Conservation (phyloP, 2,797 vertebrate species). For the Amazonetta brasiliensis region DNA sequence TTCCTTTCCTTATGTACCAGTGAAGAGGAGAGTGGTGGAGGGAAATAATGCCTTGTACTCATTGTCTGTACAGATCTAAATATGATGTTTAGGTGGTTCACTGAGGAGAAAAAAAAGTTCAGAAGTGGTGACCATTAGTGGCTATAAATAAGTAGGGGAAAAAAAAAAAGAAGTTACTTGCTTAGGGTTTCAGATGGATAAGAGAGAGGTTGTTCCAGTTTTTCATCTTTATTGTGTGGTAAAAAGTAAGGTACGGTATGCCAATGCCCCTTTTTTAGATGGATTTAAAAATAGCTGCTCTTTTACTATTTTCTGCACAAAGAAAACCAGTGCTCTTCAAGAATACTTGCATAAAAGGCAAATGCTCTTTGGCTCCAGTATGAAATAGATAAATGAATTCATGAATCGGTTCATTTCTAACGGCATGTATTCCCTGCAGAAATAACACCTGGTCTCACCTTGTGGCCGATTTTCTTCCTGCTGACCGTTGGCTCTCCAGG, state of each 20-base stretch:
- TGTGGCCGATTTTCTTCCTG: accelerated
- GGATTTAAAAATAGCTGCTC: slow-evolving; percentile 27
- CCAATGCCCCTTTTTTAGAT: not conserved
- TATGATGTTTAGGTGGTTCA: not conserved
- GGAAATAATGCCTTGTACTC: not conserved
- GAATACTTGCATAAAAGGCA: not conserved
- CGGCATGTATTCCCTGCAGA: not conserved
- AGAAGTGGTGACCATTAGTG: slow-evolving; percentile 54
- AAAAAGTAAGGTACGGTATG: slow-evolving; percentile 58
- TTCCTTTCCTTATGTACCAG: not conserved
- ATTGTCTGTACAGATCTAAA: not conserved
- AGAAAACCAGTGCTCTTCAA: not conserved
- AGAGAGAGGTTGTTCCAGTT: slow-evolving; percentile 24
- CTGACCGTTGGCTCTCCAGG: too few relatives aligned
- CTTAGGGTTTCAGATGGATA: slow-evolving; percentile 16
- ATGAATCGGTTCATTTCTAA: not conserved
- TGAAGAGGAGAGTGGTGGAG: not conserved
- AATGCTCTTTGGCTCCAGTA: not conserved
- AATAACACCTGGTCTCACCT: not conserved
- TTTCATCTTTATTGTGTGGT: slow-evolving; percentile 61
- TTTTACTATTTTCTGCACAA: slow-evolving; percentile 34
- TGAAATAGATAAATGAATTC: not conserved
- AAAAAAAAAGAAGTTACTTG: slow-evolving; percentile 14
- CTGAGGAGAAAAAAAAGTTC: slow-evolving; percentile 29
- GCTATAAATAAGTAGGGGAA: slow-evolving; percentile 56